Conservation (phyloP, 2,797 vertebrate species). For the Buceros bicornis region DNA sequence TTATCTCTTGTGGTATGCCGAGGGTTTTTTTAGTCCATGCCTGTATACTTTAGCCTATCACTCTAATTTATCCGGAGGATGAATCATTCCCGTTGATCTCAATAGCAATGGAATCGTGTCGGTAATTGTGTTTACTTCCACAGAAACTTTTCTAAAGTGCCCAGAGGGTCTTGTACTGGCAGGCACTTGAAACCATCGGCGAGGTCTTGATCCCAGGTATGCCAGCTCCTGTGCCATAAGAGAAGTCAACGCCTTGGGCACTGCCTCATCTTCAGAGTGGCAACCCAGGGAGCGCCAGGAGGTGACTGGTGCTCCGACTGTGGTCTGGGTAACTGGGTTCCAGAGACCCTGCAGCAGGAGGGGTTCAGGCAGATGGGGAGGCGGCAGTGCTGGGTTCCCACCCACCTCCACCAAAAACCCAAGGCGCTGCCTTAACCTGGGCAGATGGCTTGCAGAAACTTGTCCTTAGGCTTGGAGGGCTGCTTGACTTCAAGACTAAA, state of each 20-base stretch:
- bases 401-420: background rate
- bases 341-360: background rate
- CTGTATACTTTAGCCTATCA: background rate
- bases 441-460: constrained; percentile 20
- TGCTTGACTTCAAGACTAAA: background rate
- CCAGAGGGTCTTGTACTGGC: background rate
- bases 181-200: background rate
- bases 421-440: background rate
- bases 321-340: background rate
- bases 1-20: background rate
- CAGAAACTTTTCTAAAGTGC: constrained; percentile 3
- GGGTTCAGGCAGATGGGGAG: background rate
- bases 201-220: background rate
- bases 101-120: constrained; percentile 22
- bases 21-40: background rate
- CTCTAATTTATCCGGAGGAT: constrained; percentile 6
- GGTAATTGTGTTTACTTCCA: constrained; percentile 33
- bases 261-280: background rate
- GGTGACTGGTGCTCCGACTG: background rate
- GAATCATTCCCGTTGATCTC: constrained; percentile 32
- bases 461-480: background rate
- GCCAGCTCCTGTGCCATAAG: background rate
- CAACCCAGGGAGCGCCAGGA: accelerated
- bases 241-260: background rate
- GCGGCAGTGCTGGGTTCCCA: background rate